These are phyloP conservation scores for Anguilla rostrata DNA, from an alignment of 2,113 vertebrate genomes.

Conservation along the genomic window DNA sequence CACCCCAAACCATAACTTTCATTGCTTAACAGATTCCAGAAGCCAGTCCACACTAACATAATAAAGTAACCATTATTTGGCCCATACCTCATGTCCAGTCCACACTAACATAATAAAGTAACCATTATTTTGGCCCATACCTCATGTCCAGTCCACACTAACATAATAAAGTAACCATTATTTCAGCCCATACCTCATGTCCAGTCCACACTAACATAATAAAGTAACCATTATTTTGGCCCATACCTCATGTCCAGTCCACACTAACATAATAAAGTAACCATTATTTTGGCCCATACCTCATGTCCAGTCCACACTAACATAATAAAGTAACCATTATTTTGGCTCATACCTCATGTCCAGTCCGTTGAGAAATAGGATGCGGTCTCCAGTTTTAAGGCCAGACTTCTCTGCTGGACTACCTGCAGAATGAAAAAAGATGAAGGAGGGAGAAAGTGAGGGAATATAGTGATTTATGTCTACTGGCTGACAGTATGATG, in stretches of 20 bases:
- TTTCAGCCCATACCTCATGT: too few species aligned
- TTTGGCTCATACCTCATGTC: constrained; percentile 88
- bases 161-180: not conserved
- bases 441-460: constrained; percentile 20
- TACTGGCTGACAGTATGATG: not conserved
- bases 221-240: not conserved
- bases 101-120: not conserved
- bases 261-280: not conserved
- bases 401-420: constrained; percentile 93
- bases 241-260: too few species aligned
- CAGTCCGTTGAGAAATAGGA: constrained; percentile 94
- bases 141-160: not conserved
- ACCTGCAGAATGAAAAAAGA: constrained; percentile 64
- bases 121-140: not conserved
- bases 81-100: not conserved
- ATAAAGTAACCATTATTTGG: not conserved
- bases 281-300: not conserved
- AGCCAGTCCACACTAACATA: not conserved
- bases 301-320: not conserved
- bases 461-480: not conserved
- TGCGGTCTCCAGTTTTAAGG: constrained; percentile 88
- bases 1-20: too few species aligned
- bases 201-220: not conserved
- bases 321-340: not conserved
- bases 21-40: too few species aligned